phyloP scores from a whole-genome alignment of 1,140 invertebrate species.

The Vanessa tameamea region DNA sequence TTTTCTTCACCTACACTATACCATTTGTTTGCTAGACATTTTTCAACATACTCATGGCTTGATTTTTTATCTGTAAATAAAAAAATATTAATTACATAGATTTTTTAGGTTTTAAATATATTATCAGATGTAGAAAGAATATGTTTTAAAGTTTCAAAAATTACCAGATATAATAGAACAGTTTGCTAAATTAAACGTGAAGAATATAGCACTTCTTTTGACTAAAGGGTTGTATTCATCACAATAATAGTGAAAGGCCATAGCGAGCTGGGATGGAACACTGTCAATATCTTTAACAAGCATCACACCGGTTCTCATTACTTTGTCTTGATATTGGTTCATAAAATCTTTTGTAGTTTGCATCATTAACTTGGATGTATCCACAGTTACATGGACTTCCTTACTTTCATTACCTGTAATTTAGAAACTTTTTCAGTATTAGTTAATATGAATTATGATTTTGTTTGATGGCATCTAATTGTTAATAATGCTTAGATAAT shows the following conservation, averaged over 20 bases:
- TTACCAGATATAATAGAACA: slow-evolving; percentile 53
- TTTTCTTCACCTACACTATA: slow-evolving; percentile 54
- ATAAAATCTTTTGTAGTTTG: slow-evolving; percentile 72
- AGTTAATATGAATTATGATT: no score
- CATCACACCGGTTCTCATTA: slow-evolving; percentile 65
- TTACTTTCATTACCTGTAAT: slow-evolving; percentile 62
- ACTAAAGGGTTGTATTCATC: slow-evolving; percentile 79
- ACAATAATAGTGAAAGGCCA: slow-evolving; percentile 81
- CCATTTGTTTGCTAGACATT: slow-evolving; percentile 67
- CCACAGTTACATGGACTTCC: slow-evolving; percentile 46
- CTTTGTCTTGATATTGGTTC: slow-evolving; percentile 56
- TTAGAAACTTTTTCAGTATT: background rate
- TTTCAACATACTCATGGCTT: slow-evolving; percentile 58
- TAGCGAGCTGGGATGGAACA: slow-evolving; percentile 70
- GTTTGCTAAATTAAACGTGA: slow-evolving; percentile 72
- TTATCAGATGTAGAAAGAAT: background rate
- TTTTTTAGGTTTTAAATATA: background rate
- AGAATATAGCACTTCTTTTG: slow-evolving; percentile 76
- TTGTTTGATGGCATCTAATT: no score
- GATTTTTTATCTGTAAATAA: slow-evolving; percentile 38
- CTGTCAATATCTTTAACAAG: slow-evolving; percentile 74
- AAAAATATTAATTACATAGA: background rate
- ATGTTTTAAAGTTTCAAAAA: background rate
- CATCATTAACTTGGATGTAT: slow-evolving; percentile 50
- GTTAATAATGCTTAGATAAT: no score